phyloP scores from a whole-genome alignment of 2,797 vertebrate species.

The Xyrichtys novacula region DNA sequence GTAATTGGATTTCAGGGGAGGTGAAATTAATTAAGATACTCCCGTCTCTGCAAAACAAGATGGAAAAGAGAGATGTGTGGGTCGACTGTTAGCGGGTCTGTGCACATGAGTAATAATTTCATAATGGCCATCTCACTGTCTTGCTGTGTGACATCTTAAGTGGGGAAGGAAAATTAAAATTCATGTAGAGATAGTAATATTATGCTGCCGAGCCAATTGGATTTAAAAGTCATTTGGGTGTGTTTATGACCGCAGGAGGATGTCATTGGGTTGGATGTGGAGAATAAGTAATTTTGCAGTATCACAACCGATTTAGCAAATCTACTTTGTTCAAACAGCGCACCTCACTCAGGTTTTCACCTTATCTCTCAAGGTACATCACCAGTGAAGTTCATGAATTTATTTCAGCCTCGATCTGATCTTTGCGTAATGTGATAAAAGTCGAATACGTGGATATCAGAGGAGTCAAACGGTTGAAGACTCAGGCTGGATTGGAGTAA shows the following conservation, averaged over 20 bases:
- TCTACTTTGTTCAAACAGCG: slow-evolving; percentile 54
- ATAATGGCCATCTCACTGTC: slow-evolving; percentile 38
- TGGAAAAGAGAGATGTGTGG: slow-evolving; percentile 35
- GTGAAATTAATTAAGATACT: slow-evolving; percentile 54
- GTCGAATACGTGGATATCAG: slow-evolving; percentile 41
- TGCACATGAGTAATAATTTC: slow-evolving; percentile 35
- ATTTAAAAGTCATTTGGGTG: slow-evolving; percentile 53
- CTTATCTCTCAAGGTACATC: slow-evolving; percentile 8
- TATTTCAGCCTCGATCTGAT: slow-evolving; percentile 37
- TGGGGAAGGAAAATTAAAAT: slow-evolving; percentile 57
- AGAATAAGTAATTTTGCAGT: slow-evolving; percentile 48
- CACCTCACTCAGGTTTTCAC: slow-evolving; percentile 46
- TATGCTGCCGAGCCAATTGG: slow-evolving; percentile 43
- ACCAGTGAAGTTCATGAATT: slow-evolving; percentile 30
- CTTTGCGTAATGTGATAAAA: slow-evolving; percentile 47
- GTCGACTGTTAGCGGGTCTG: background rate
- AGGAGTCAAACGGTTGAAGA: slow-evolving; percentile 21
- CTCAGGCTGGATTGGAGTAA: slow-evolving; percentile 42
- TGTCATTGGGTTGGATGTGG: slow-evolving; percentile 38
- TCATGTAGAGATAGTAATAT: slow-evolving; percentile 33
- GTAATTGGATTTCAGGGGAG: slow-evolving; percentile 69
- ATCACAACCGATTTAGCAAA: slow-evolving; percentile 56
- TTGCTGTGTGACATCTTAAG: slow-evolving; percentile 52
- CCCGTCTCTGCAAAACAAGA: slow-evolving; percentile 24
- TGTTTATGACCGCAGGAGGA: slow-evolving; percentile 55